Evolutionary conservation across 2,888 invertebrate genomes (phyloP).

Genomic region (Augiades crinisus): DNA sequence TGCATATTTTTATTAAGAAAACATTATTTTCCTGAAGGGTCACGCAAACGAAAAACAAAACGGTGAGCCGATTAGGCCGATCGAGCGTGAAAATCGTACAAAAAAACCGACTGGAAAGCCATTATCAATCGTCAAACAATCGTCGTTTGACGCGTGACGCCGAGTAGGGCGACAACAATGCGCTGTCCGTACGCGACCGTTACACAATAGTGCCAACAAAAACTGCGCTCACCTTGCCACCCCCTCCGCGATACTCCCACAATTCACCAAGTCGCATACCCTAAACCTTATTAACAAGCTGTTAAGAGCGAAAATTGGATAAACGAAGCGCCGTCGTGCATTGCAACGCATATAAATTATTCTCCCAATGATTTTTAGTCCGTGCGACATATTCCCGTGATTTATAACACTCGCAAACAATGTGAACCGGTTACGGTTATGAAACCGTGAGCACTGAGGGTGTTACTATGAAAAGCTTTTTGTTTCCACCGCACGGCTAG

Average conservation of each 20-base stretch:
- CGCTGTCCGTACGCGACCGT: constrained; percentile 42
- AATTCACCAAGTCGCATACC: not conserved
- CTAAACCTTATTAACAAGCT: not conserved
- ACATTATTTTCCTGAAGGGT: not conserved
- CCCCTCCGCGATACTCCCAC: constrained; percentile 27
- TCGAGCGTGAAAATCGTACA: constrained; percentile 23
- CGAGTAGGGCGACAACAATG: constrained; percentile 35
- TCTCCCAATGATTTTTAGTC: constrained; percentile 69
- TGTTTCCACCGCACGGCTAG: constrained; percentile 51
- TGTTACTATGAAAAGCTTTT: constrained; percentile 52
- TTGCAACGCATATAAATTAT: constrained; percentile 55
- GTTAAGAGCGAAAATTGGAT: not conserved
- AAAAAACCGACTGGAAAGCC: constrained; percentile 27
- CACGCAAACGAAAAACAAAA: constrained; percentile 5
- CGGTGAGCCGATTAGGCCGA: constrained; percentile 17
- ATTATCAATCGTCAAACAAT: constrained; percentile 31
- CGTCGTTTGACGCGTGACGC: constrained; percentile 26
- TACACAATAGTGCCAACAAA: constrained; percentile 56
- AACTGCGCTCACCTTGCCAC: constrained; percentile 56
- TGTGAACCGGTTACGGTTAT: constrained; percentile 66
- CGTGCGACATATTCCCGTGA: constrained; percentile 70
- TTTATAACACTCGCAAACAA: constrained; percentile 67
- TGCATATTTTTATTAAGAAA: not conserved
- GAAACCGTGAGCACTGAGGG: constrained; percentile 55
- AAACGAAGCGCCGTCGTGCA: not conserved